Conservation (phyloP, 2,888 invertebrate species). For the Phanerotoma sp. region DNA sequence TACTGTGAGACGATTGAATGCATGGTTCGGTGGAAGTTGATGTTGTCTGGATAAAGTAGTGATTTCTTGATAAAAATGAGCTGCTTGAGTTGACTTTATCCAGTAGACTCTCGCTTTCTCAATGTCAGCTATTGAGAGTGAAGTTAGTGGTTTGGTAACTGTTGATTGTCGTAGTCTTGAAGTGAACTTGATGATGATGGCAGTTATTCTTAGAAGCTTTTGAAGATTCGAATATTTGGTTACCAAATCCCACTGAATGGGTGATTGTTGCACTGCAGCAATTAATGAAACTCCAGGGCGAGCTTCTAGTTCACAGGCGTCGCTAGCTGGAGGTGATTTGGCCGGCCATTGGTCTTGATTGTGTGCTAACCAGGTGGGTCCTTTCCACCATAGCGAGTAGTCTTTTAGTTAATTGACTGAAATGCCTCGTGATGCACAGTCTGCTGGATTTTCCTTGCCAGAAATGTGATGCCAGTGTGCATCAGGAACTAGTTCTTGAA, state of each 20-base stretch:
- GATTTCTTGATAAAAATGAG: not conserved
- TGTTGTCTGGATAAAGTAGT: not conserved
- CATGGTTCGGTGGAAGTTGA: too few species aligned
- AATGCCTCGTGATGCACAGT: not conserved
- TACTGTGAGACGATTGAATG: too few species aligned
- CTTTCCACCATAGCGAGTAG: not conserved
- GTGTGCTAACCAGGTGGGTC: not conserved
- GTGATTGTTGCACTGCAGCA: too few species aligned
- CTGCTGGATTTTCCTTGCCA: too few species aligned
- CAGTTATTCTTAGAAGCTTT: too few species aligned
- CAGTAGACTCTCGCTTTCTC: not conserved
- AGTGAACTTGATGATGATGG: not conserved
- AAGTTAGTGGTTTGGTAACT: not conserved
- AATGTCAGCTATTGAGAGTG: not conserved
- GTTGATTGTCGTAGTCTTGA: not conserved
- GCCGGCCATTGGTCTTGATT: not conserved
- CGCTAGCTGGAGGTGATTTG: too few species aligned
- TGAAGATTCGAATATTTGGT: too few species aligned
- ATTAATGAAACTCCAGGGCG: too few species aligned
- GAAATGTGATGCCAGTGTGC: not conserved
- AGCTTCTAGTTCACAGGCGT: too few species aligned
- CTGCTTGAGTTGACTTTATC: not conserved
- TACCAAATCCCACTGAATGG: too few species aligned
- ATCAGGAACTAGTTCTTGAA: not conserved
- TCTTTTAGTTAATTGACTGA: not conserved